Percentiles rank a stretch among this genome's conserved stretches.
Evolutionary conservation across 2,113 vertebrate genomes (phyloP).

Genomic region (Callospermophilus lateralis): DNA sequence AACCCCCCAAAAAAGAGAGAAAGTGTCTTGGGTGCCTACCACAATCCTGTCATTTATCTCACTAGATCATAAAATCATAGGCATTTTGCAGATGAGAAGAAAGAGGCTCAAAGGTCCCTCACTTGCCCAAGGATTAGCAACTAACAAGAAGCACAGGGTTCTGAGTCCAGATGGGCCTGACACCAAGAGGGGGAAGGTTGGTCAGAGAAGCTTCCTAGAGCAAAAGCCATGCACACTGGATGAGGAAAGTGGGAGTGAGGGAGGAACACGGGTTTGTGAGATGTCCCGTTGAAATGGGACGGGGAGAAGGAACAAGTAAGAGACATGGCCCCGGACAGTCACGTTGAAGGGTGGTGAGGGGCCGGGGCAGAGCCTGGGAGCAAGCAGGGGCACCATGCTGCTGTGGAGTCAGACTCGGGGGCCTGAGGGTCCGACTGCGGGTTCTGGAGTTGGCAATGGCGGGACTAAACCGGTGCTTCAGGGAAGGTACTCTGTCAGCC

Average conservation of each 20-base stretch:
- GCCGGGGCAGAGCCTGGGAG: too few relatives aligned
- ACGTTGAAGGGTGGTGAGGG: not conserved
- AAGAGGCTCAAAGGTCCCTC: not conserved
- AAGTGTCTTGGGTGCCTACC: not conserved
- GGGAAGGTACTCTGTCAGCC: not conserved
- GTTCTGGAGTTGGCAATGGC: not conserved
- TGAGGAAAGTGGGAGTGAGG: not conserved
- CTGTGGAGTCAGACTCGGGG: not conserved
- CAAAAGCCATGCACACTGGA: not conserved
- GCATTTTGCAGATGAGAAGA: not conserved
- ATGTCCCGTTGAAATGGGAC: not conserved
- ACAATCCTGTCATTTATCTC: not conserved
- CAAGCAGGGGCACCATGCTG: not conserved
- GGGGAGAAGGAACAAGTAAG: too few relatives aligned
- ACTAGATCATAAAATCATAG: not conserved
- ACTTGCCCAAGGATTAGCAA: not conserved
- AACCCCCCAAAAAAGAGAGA: too few relatives aligned
- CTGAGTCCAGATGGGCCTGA: not conserved
- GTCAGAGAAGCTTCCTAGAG: not conserved
- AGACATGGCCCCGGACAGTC: not conserved
- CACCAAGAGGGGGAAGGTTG: not conserved
- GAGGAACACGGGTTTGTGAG: slow-evolving; percentile 19
- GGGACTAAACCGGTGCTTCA: not conserved
- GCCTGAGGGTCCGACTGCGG: not conserved
- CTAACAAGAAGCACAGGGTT: not conserved